These are phyloP conservation scores for Anthophora plumipes DNA, from an alignment of 2,888 invertebrate genomes.

Conservation along the genomic window DNA sequence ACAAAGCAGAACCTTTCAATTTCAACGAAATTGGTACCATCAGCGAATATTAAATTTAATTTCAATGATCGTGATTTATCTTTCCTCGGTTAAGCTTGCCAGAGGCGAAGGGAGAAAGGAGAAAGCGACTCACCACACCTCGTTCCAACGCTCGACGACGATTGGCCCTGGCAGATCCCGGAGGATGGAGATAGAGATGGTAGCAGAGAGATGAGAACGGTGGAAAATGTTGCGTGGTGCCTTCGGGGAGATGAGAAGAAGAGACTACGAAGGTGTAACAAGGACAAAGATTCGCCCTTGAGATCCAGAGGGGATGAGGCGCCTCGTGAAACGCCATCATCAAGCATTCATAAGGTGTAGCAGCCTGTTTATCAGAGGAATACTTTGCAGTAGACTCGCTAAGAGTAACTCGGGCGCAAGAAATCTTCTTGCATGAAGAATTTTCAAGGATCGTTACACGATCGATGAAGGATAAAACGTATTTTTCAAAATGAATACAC, in stretches of 20 bases:
- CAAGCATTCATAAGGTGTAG: slow-evolving; percentile 72
- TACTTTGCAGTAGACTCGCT: slow-evolving; percentile 42
- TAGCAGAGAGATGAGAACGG: slow-evolving; percentile 32
- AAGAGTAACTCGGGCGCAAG: slow-evolving; percentile 27
- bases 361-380: slow-evolving; percentile 62
- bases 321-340: slow-evolving; percentile 70
- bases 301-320: slow-evolving; percentile 49
- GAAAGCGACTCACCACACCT: slow-evolving; percentile 51
- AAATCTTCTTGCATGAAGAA: background rate
- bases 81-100: slow-evolving; percentile 22
- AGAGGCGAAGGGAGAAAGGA: slow-evolving; percentile 11
- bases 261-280: slow-evolving; percentile 14
- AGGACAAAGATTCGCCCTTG: slow-evolving; percentile 42
- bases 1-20: background rate
- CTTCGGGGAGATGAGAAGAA: slow-evolving; percentile 3
- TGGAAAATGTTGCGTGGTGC: slow-evolving; percentile 40
- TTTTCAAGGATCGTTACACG: slow-evolving; percentile 8
- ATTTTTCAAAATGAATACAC: no score
- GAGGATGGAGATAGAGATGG: slow-evolving; percentile 43
- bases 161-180: slow-evolving; percentile 65
- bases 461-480: no score
- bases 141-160: slow-evolving; percentile 62
- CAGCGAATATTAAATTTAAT: slow-evolving; percentile 36
- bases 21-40: background rate
- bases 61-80: slow-evolving; percentile 54